Evolutionary conservation across 1,140 invertebrate genomes (phyloP).

Genomic region (Drosophila trapezifrons): DNA sequence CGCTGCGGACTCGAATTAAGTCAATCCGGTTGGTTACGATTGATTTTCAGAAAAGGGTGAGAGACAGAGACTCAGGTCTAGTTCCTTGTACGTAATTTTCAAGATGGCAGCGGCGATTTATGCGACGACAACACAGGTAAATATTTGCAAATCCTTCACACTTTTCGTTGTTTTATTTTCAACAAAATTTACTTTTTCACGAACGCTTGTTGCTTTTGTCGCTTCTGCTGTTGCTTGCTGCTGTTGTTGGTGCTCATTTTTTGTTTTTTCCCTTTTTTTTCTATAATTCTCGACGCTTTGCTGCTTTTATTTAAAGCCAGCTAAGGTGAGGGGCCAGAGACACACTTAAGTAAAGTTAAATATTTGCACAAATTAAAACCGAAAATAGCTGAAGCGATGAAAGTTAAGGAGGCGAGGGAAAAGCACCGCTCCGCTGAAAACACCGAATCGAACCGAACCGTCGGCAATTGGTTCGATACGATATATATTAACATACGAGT

Average conservation of each 20-base stretch:
- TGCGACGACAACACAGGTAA: conserved; percentile 32
- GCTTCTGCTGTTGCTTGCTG: conserved; percentile 33
- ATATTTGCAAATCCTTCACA: conserved; percentile 76
- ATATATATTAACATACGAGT: conserved; percentile 55
- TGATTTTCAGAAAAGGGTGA: background rate
- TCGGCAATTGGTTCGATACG: conserved; percentile 48
- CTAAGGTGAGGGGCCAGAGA: conserved; percentile 43
- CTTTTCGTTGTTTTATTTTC: conserved; percentile 24
- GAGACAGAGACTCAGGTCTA: background rate
- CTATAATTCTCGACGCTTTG: conserved; percentile 36
- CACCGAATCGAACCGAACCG: conserved; percentile 27
- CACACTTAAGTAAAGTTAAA: conserved; percentile 77
- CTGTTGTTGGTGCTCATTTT: conserved; percentile 50
- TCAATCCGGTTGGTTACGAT: conserved; percentile 26
- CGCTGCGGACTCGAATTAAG: conserved; percentile 1
- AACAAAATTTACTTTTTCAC: conserved; percentile 62
- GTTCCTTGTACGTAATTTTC: conserved; percentile 27
- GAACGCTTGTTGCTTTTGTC: conserved; percentile 51
- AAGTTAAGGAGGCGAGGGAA: conserved; percentile 38
- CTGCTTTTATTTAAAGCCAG: conserved; percentile 21
- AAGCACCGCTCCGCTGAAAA: conserved; percentile 13
- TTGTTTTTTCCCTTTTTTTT: conserved; percentile 10
- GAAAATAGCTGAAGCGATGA: conserved; percentile 67
- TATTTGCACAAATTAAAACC: conserved; percentile 81
- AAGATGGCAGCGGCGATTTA: conserved; percentile 9